Evolutionary conservation across 2,888 invertebrate genomes (phyloP), one percentile per base, ranked within the genome.

Genomic region (Drosophila infuscata): DNA sequence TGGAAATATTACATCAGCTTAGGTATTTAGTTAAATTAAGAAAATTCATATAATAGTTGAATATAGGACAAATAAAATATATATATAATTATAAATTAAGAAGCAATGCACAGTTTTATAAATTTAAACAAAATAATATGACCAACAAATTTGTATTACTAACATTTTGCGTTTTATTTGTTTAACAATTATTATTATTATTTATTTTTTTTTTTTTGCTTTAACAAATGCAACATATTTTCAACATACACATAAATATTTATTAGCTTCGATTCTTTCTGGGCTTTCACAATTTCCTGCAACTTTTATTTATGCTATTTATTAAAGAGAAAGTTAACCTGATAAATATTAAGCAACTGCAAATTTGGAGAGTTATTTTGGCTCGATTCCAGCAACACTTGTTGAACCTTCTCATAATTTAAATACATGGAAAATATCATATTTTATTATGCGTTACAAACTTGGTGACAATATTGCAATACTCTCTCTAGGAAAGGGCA

Each of bases 61-160:
- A 2, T 3, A 11, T 0, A 11, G 3, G 3, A 3, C 1, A 20
- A 7, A 6, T 3, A 20, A 20, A n/a, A n/a, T 41, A 9, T 2
- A 41, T 2, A 43, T 46, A 46, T 12, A n/a, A 20, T 4, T 0
- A 11, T 20, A 20, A 5, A 20, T 11, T 11, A 41, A 1, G 5
- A 4, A 9, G n/a, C 8, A 41, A n/a, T 41, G 9, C n/a, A 0
- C 1, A 17, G 17, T 8, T n/a, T 0, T 38, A 8, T 0, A 3
- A 17, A 0, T 17, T 7, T 38, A 8, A 3, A 38, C 17, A 38
- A 38, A 35, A 0, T 1, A 35, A 4, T 4, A 2, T 35, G 35
- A 35, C 5, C 3, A 8, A 38, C 7, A 17, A 17, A 8, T 2
- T n/a, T n/a, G n/a, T 38, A 38, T 17, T 17, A 7, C 8, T 8